A percentile compares a stretch with the other conserved stretches of the same genome.
Conservation (phyloP, 2,797 vertebrate species). For the Diceros bicornis region DNA sequence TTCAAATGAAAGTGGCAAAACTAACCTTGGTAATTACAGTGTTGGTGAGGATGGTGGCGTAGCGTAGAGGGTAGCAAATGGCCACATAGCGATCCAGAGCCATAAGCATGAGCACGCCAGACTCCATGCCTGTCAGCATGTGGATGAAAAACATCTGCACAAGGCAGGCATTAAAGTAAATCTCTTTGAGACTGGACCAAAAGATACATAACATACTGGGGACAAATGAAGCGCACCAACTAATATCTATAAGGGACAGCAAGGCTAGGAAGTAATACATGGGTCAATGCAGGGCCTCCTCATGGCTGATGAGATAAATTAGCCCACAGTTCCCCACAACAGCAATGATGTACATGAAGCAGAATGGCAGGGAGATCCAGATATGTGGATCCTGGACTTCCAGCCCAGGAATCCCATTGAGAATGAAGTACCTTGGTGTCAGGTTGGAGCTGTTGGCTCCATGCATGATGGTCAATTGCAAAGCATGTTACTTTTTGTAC, state of each 20-base stretch:
- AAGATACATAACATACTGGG: constrained; percentile 89
- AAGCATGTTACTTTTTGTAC: not conserved
- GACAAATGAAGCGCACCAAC: constrained; percentile 87
- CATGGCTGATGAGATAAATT: constrained; percentile 41
- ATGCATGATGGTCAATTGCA: not conserved
- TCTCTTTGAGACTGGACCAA: constrained; percentile 82
- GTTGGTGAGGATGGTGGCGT: constrained; percentile 88
- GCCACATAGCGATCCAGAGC: constrained; percentile 89
- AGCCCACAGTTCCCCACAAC: constrained; percentile 41
- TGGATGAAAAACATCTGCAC: constrained; percentile 87
- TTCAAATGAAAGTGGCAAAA: constrained; percentile 74
- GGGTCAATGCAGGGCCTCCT: constrained; percentile 86
- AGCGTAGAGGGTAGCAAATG: constrained; percentile 88
- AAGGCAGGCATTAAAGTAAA: constrained; percentile 85
- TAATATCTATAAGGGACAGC: constrained; percentile 88
- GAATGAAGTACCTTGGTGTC: constrained; percentile 59
- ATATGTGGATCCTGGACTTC: constrained; percentile 62
- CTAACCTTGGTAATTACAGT: constrained; percentile 82
- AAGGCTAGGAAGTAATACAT: constrained; percentile 90
- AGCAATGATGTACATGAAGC: constrained; percentile 63
- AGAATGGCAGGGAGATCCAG: constrained; percentile 75
- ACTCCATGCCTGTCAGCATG: constrained; percentile 88
- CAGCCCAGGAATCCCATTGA: constrained; percentile 56
- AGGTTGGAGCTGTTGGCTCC: constrained; percentile 24
- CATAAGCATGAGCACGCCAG: constrained; percentile 89